Evolutionary conservation across 2,888 invertebrate genomes (phyloP), one percentile per base, ranked within the genome.

Genomic region (Hydraecia micacea): DNA sequence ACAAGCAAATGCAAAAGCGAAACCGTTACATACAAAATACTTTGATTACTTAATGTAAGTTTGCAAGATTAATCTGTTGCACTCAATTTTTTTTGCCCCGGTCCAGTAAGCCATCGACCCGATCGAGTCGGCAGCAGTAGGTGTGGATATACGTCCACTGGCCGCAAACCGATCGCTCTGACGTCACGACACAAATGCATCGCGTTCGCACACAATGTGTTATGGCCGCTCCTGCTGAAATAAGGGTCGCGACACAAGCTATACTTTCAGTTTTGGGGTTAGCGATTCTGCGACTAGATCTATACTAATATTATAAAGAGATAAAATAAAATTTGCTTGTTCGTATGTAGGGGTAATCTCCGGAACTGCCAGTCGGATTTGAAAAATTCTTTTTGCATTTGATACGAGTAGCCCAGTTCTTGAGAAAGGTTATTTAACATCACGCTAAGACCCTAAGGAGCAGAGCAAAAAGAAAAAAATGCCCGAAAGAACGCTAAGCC

Each of bases 161-260:
- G 65, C 46, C 28, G 49, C 74, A 49, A 69, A 67, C 69, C 80
- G 74, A 80, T 76, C 46, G 80, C 63, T 80, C 60, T 86, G 83
- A 83, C 86, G 84, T 86, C 86, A 83, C 32, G 25, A 58, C 75
- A 69, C 83, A 83, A 83, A 88, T 86, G 88, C 86, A 88, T 86
- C 86, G 72, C 15, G 71, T 86, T 86, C 80, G 65, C 83, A 86
- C 87, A 74, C 84, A 76, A 73, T 76, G 71, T 84, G 85, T 80
- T 68, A 87, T 75, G 80, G 75, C 73, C 75, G 49, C 80, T 72
- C 73, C 80, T 68, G 71, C n/a, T 71, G 36, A 49, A 74, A 66
- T 74, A 86, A 83, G 70, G 71, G 73, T 18, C 1, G 18, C 7
- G 5, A 32, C 60, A 84, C 49, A 62, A 63, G 42, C 7, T 0